Evolutionary conservation across 2,888 invertebrate species (phyloP).

Genomic region (Noctua fimbriata): DNA sequence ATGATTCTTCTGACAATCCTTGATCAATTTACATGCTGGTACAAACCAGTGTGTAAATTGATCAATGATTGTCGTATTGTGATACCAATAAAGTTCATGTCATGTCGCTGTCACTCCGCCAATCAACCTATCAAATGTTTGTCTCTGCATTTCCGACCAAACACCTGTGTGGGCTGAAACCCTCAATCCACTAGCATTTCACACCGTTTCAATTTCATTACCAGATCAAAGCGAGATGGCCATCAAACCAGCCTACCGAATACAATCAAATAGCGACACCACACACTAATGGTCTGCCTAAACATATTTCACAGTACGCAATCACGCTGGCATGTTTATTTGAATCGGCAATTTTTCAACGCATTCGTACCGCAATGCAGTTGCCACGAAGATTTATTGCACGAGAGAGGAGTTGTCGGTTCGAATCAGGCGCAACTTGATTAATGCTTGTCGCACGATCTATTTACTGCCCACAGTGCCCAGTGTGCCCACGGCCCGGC

Average conservation of each 20-base stretch:
- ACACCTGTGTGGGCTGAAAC: constrained; percentile 47
- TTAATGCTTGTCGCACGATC: constrained; percentile 81
- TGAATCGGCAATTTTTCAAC: constrained; percentile 86
- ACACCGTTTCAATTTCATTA: constrained; percentile 36
- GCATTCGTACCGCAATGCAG: constrained; percentile 83
- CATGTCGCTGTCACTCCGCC: not conserved
- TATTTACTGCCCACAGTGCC: constrained; percentile 75
- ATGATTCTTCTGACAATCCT: not conserved
- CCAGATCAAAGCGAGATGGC: constrained; percentile 47
- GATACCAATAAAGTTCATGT: not conserved
- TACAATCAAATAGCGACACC: constrained; percentile 56
- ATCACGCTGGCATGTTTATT: constrained; percentile 82
- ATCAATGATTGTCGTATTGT: no score
- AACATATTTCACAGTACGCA: constrained; percentile 71
- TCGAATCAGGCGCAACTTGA: constrained; percentile 81
- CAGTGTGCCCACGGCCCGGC: constrained; percentile 62
- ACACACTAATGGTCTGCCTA: constrained; percentile 53
- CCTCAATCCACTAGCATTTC: constrained; percentile 3
- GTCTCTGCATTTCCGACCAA: not conserved
- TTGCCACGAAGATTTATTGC: constrained; percentile 84
- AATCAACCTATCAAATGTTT: not conserved
- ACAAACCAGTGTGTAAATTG: no score
- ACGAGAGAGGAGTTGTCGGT: constrained; percentile 77
- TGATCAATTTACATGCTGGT: not conserved
- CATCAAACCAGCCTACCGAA: constrained; percentile 58